Conservation (phyloP, 2,888 invertebrate species). For the Apamea monoglypha region DNA sequence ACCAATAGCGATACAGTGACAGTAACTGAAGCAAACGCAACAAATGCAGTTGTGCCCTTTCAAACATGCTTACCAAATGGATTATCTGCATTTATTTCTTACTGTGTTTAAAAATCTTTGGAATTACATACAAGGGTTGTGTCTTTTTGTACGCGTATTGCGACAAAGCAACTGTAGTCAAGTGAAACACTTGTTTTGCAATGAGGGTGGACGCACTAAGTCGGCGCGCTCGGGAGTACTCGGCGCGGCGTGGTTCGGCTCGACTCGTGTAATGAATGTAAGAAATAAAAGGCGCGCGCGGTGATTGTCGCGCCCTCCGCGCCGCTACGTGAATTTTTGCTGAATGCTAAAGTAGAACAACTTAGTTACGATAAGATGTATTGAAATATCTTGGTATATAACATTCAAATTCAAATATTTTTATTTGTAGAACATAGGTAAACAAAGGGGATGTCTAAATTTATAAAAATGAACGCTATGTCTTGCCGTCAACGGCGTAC, state of each 20-base stretch:
- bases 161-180: conserved; percentile 20
- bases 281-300: conserved; percentile 50
- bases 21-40: too few relatives aligned
- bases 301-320: conserved; percentile 39
- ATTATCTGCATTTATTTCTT: too few relatives aligned
- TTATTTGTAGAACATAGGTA: too few relatives aligned
- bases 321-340: conserved; percentile 17
- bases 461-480: too few relatives aligned
- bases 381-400: conserved; percentile 8
- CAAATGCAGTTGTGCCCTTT: too few relatives aligned
- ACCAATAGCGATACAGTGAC: too few relatives aligned
- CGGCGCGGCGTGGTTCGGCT: conserved; percentile 5
- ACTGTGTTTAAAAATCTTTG: too few relatives aligned
- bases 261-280: conserved; percentile 41
- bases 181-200: conserved; percentile 29
- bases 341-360: conserved; percentile 39
- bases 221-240: conserved; percentile 6
- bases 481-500: too few relatives aligned
- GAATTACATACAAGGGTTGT: too few relatives aligned
- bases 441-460: too few relatives aligned
- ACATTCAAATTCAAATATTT: too few relatives aligned
- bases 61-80: too few relatives aligned
- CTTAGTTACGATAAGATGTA: conserved; percentile 22
- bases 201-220: conserved; percentile 7
- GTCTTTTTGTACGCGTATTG: conserved; percentile 1